These are phyloP conservation scores for Drosophila anceps DNA, from an alignment of 2,888 invertebrate genomes.

Conservation along the genomic window DNA sequence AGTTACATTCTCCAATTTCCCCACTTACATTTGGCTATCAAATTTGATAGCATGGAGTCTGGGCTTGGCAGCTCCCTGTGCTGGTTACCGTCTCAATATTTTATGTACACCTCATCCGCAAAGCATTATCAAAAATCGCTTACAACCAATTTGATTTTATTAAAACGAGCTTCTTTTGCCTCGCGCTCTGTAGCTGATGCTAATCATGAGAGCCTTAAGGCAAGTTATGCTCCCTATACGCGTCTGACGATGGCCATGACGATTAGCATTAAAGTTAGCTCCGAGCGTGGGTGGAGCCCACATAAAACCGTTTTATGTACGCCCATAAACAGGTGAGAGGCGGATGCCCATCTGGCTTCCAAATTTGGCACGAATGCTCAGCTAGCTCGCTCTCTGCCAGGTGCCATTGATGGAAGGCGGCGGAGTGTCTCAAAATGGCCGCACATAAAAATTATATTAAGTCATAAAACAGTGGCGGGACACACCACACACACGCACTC, in stretches of 20 bases:
- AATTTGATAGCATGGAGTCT: constrained; percentile 30
- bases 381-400: constrained; percentile 35
- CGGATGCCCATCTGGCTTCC: constrained; percentile 39
- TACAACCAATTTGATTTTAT: constrained; percentile 73
- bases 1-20: constrained; percentile 11
- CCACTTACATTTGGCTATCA: constrained; percentile 26
- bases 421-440: constrained; percentile 63
- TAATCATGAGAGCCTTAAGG: constrained; percentile 62
- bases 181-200: constrained; percentile 33
- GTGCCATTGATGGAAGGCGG: constrained; percentile 45
- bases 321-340: constrained; percentile 70
- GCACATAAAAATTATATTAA: constrained; percentile 79
- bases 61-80: constrained; percentile 22
- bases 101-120: constrained; percentile 48
- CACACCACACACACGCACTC: constrained; percentile 2
- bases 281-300: constrained; percentile 20
- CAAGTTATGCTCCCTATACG: constrained; percentile 56
- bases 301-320: constrained; percentile 74
- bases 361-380: constrained; percentile 26
- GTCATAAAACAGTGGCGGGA: constrained; percentile 63
- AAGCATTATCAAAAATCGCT: constrained; percentile 64
- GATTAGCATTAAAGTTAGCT: constrained; percentile 77
- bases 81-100: constrained; percentile 39
- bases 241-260: constrained; percentile 60
- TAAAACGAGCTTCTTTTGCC: constrained; percentile 53